Conservation (phyloP, 1,140 invertebrate species). For the Euborellia annulipes region DNA sequence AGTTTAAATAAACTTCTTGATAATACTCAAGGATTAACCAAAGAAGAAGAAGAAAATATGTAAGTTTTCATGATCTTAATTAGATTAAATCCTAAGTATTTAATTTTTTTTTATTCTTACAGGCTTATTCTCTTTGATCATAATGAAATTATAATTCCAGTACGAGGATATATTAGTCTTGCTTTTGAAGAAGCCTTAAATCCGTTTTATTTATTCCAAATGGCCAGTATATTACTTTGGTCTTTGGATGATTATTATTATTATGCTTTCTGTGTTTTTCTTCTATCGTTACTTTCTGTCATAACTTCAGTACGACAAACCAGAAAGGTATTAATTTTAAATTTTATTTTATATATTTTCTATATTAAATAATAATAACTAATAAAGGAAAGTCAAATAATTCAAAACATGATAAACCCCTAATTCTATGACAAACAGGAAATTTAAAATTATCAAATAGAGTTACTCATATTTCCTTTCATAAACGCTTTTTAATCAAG, state of each 20-base stretch:
- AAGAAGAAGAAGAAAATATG: background rate
- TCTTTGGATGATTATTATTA: slow-evolving; percentile 66
- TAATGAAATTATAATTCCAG: slow-evolving; percentile 65
- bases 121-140: slow-evolving; percentile 62
- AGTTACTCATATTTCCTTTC: too few relatives aligned
- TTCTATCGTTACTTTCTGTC: slow-evolving; percentile 77
- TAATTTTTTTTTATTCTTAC: slow-evolving; percentile 13
- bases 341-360: too few relatives aligned
- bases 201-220: slow-evolving; percentile 93
- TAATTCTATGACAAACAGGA: too few relatives aligned
- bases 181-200: slow-evolving; percentile 70
- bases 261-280: slow-evolving; percentile 69
- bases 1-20: too few relatives aligned
- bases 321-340: slow-evolving; percentile 44
- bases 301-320: slow-evolving; percentile 68
- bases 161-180: slow-evolving; percentile 50
- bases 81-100: background rate
- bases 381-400: background rate
- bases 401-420: too few relatives aligned
- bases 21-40: too few relatives aligned
- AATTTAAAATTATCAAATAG: too few relatives aligned
- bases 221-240: slow-evolving; percentile 71
- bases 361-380: background rate
- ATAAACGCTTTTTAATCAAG: too few relatives aligned
- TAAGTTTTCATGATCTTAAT: background rate